phyloP scores from a whole-genome alignment of 1,140 invertebrate species.

The Brevipalpus yothersi region DNA sequence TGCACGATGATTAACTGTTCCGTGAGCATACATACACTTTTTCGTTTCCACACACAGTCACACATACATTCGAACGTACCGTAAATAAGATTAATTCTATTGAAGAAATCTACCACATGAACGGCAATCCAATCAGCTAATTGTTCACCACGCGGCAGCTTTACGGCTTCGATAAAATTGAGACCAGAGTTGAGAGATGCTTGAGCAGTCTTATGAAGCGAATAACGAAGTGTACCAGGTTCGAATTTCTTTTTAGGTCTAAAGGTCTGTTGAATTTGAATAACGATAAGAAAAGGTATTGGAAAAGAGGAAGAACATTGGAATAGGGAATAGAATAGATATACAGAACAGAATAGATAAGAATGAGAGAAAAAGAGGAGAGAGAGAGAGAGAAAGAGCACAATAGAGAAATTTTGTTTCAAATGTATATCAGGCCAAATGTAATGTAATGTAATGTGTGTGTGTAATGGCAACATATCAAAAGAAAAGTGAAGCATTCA shows the following conservation, averaged over 20 bases:
- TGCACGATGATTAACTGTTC: too few species aligned
- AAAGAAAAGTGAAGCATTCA: too few species aligned
- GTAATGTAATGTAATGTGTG: too few species aligned
- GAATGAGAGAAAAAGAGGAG: background rate
- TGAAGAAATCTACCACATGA: slow-evolving; percentile 90
- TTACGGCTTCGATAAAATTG: slow-evolving; percentile 58
- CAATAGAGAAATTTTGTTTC: background rate
- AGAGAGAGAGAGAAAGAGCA: background rate
- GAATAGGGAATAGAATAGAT: background rate
- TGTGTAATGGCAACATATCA: too few species aligned
- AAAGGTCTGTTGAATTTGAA: slow-evolving; percentile 39
- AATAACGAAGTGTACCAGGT: slow-evolving; percentile 67
- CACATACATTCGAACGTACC: slow-evolving; percentile 25
- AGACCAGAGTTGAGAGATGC: slow-evolving; percentile 68
- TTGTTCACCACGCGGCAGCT: slow-evolving; percentile 48
- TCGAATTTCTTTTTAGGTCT: slow-evolving; percentile 70
- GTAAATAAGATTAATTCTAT: slow-evolving; percentile 77
- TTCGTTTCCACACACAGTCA: slow-evolving; percentile 20
- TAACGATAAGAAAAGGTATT: background rate
- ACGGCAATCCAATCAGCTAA: slow-evolving; percentile 85
- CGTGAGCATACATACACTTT: too few species aligned
- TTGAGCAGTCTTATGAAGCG: slow-evolving; percentile 64
- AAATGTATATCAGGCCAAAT: too few species aligned
- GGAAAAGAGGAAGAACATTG: background rate
- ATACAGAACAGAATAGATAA: background rate